These are phyloP conservation scores for Pygocentrus nattereri DNA, from an alignment of 2,797 vertebrate species.

Conservation along the genomic window DNA sequence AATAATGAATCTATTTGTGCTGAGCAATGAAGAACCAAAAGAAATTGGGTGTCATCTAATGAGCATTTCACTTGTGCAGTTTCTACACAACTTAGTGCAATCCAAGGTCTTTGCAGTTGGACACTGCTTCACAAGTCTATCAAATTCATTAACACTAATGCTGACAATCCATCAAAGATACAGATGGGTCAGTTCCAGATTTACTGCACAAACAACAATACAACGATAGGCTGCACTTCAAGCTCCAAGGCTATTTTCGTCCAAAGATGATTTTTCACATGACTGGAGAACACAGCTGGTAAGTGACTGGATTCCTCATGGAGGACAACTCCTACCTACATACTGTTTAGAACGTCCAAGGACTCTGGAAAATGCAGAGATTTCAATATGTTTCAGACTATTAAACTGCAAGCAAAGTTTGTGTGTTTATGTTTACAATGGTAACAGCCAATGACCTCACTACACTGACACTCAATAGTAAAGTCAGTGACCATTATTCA, in stretches of 20 bases:
- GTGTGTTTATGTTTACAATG: conserved; percentile 21
- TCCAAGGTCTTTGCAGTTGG: conserved; percentile 47
- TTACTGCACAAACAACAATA: conserved; percentile 49
- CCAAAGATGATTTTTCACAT: conserved; percentile 39
- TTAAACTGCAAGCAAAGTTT: conserved; percentile 23
- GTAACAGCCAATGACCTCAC: conserved; percentile 23
- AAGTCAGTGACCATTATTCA: conserved; percentile 15
- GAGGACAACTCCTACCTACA: conserved; percentile 69
- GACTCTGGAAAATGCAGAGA: conserved; percentile 50
- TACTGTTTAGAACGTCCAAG: conserved; percentile 31
- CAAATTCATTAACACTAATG: conserved; percentile 61
- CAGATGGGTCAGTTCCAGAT: conserved; percentile 41
- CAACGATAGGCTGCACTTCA: conserved; percentile 38
- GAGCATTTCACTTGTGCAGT: conserved; percentile 56
- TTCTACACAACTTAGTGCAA: conserved; percentile 70
- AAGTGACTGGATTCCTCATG: conserved; percentile 71
- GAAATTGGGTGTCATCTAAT: conserved; percentile 31
- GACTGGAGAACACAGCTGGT: conserved; percentile 42
- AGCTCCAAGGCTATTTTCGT: conserved; percentile 55
- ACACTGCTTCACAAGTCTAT: conserved; percentile 59
- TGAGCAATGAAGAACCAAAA: conserved; percentile 32
- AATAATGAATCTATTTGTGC: conserved; percentile 39
- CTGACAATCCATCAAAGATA: conserved; percentile 63
- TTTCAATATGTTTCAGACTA: conserved; percentile 32
- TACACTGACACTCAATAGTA: background rate